Evolutionary conservation across 1,140 invertebrate species (phyloP).

Genomic region (Trachymyrmex cornetzi): DNA sequence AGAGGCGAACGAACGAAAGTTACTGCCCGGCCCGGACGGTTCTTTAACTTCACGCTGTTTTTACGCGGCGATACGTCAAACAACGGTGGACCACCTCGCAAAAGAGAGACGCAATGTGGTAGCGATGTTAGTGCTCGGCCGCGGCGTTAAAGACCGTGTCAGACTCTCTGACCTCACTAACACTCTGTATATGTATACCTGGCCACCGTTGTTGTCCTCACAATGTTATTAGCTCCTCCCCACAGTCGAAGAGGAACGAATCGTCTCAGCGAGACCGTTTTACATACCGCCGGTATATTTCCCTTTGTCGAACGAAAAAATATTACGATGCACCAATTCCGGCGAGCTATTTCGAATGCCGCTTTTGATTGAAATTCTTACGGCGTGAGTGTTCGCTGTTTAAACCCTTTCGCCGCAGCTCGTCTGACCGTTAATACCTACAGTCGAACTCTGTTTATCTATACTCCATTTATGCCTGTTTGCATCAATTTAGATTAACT

Average conservation of each 20-base stretch:
- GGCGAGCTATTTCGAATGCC: not conserved
- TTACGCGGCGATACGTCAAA: constrained; percentile 76
- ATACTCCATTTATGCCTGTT: no score
- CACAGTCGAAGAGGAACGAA: constrained; percentile 22
- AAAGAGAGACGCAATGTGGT: constrained; percentile 67
- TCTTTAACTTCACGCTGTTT: constrained; percentile 78
- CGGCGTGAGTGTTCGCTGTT: constrained; percentile 9
- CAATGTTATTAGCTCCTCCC: not conserved
- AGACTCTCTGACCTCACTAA: not conserved
- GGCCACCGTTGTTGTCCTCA: not conserved
- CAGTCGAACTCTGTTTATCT: no score
- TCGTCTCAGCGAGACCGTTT: constrained; percentile 18
- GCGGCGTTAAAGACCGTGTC: constrained; percentile 57
- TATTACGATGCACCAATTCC: constrained; percentile 25
- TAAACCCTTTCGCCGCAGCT: not conserved
- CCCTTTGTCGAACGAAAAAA: constrained; percentile 40
- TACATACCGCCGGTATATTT: constrained; percentile 2
- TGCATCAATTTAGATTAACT: no score
- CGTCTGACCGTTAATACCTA: not conserved
- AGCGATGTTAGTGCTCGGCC: constrained; percentile 62
- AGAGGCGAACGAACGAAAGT: constrained; percentile 74
- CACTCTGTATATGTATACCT: not conserved
- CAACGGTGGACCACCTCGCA: constrained; percentile 36
- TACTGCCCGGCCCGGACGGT: constrained; percentile 66
- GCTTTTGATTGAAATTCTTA: constrained; percentile 29